Base-by-base conservation (phyloP, 2,797 vertebrate species). In the Diplodus sargus region DNA sequence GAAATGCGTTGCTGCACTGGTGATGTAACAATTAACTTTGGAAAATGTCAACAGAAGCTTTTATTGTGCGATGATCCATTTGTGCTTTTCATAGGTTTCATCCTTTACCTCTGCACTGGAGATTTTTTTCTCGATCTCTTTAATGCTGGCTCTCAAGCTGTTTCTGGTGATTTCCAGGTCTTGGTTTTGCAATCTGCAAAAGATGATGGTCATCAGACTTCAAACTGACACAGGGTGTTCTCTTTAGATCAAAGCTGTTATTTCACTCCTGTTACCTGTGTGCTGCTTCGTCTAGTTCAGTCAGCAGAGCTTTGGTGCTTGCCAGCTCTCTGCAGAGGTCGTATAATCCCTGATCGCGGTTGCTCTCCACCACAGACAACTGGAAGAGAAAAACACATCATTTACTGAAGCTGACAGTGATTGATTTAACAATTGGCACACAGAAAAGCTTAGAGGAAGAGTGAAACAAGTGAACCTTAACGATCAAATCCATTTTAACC, bases 291-390 rank as follows among this genome's bases (percentile, higher is more conserved):
- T 91, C 94, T 83, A 98, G 54, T 45, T 84, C 86, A 68, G 60
- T 85, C 2, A 97, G 83, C 59, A 93, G 86, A 52, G 78, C 79
- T 64, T 95, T 95, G 20, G 91, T 85, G 0, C 93, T 93, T 0
- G 90, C 63, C 22, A 90, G 86, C 47, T 81, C 81, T 58, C 60
- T 85, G 76, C 78, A 74, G 48, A 97, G 89, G 61, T 89, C 84
- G 47, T 59, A 90, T 28, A 96, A 17, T 17, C 85, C 83, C 0
- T 72, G 80, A 4, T 95, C 92, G 23, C 90, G 94, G 67, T 74
- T 87, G 89, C 89, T 96, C 77, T 96, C 93, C 84, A 97, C 87
- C 0, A 95, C 78, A 0, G 76, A 94, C 28, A 97, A 18, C 98
- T 99, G 89, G 4, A 71, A 58, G 52, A 69, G 22, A 4, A n/a